Base-by-base conservation (phyloP, 1,140 invertebrate species). In the Panagrolaimus sp. region DNA sequence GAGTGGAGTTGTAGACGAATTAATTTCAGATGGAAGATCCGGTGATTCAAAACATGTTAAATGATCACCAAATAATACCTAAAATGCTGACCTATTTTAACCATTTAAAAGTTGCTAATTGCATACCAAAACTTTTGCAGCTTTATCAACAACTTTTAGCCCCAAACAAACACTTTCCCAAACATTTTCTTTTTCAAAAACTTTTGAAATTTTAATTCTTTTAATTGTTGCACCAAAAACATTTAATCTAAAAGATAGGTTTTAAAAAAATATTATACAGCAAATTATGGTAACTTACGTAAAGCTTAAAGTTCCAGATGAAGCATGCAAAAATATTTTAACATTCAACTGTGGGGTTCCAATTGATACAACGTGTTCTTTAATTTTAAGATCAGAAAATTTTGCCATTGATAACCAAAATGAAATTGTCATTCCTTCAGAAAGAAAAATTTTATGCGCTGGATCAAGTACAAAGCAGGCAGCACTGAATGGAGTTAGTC, bases 401-500 rank as follows among this genome's bases (percentile, higher is more conserved):
- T 25, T 38, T 0, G 20, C n/a, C 9, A 53, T n/a, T 5, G 47
- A 31, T 14, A 70, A 16, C 69, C 69, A 70, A 31, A 62, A 72
- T 9, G 69, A 70, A 42, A 72, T 43, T 8, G 69, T 70, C 11
- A 70, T 11, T 13, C 69, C 69, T 5, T 62, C 46, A 9, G 9
- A n/a, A 14, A 46, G 23, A 9, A 13, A 31, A 9, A 70, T 70
- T 48, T 31, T 14, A 27, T 70, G 69, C 7, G 25, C 27, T 16
- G 69, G 69, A 42, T 70, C 68, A 9, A 70, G 5, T 1, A 27
- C 27, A 27, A 57, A 57, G 51, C 20, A 20, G 11, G 51, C 51
- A 1, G 51, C 51, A 27, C 20, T 27, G 20, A 27, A n/a, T 11
- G n/a, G 51, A 11, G 20, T 27, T 1, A 57, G 9, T 8, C 27